These are phyloP conservation scores for Cinclus cinclus DNA, from an alignment of 2,113 vertebrate genomes.

Conservation along the genomic window DNA sequence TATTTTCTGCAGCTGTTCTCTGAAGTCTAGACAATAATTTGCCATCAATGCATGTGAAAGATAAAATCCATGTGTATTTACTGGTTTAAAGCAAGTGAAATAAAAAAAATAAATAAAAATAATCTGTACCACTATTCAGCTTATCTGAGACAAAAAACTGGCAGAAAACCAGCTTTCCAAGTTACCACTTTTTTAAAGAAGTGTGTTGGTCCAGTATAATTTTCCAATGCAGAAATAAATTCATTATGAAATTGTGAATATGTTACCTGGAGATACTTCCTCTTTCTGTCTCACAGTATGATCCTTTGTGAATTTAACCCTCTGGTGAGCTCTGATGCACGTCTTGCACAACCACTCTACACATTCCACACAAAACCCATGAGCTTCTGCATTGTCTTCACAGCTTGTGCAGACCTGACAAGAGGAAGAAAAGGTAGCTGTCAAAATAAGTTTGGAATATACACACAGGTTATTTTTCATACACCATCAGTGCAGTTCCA, in stretches of 20 bases:
- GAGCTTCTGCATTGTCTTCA: constrained; percentile 95
- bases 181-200: background rate
- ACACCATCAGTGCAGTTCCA: background rate
- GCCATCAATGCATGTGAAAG: background rate
- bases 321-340: constrained; percentile 94
- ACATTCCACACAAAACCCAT: constrained; percentile 96
- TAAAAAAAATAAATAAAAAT: background rate
- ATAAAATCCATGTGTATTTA: background rate
- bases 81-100: background rate
- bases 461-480: background rate
- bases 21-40: background rate
- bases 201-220: background rate
- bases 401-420: constrained; percentile 94
- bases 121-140: background rate
- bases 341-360: constrained; percentile 97
- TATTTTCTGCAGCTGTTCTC: background rate
- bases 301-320: constrained; percentile 97
- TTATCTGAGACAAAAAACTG: background rate
- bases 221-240: background rate
- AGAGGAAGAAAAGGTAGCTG: background rate
- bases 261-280: constrained; percentile 92
- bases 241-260: background rate
- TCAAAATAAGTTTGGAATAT: constrained; percentile 9
- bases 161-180: background rate
- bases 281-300: constrained; percentile 96